phyloP scores from a whole-genome alignment of 1,140 invertebrate species.

The Caenorhabditis inopinata region DNA sequence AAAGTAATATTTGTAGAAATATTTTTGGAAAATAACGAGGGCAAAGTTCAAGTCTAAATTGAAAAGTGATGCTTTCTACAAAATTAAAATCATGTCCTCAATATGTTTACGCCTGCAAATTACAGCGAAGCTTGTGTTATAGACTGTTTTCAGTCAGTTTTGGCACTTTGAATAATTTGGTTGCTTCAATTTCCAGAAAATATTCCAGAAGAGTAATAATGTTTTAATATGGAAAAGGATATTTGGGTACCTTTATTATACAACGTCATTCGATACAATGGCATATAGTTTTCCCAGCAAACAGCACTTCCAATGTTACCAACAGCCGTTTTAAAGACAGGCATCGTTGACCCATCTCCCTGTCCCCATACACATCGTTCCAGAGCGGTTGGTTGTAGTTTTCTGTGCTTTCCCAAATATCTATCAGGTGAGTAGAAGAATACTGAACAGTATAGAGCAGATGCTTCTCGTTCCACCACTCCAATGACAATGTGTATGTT shows the following conservation, averaged over 20 bases:
- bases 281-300: constrained; percentile 67
- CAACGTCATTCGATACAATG: constrained; percentile 51
- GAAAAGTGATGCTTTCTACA: too few relatives aligned
- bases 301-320: constrained; percentile 63
- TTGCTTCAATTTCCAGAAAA: too few relatives aligned
- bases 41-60: too few relatives aligned
- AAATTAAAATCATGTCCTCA: too few relatives aligned
- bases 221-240: too few relatives aligned
- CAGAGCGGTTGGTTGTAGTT: constrained; percentile 60
- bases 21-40: too few relatives aligned
- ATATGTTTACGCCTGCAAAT: too few relatives aligned
- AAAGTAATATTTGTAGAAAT: too few relatives aligned
- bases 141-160: too few relatives aligned
- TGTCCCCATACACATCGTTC: constrained; percentile 63
- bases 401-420: constrained; percentile 56
- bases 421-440: constrained; percentile 41
- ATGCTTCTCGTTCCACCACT: constrained; percentile 57
- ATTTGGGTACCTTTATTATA: constrained; percentile 52
- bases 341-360: constrained; percentile 63
- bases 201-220: too few relatives aligned
- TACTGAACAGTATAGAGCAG: constrained; percentile 60
- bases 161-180: too few relatives aligned
- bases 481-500: constrained; percentile 55
- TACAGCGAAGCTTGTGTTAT: too few relatives aligned
- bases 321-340: constrained; percentile 53